These are phyloP conservation scores for Cryptus viduatorius DNA, from an alignment of 2,888 invertebrate genomes.

Conservation along the genomic window DNA sequence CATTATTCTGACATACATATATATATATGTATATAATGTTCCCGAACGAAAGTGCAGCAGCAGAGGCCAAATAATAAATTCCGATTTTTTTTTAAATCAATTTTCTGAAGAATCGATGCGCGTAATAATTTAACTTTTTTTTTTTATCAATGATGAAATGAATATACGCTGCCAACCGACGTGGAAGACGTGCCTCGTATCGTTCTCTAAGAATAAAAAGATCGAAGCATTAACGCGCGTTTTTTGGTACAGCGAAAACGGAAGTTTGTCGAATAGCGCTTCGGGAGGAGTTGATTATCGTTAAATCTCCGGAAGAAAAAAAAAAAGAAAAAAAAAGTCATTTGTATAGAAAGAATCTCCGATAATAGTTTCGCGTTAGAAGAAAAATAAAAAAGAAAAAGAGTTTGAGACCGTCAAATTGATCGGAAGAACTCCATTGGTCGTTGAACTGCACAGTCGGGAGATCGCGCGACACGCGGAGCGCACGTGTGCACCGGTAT, in stretches of 20 bases:
- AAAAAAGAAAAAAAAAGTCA: too few species aligned
- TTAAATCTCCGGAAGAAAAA: slow-evolving; percentile 23
- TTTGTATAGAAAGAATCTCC: background rate
- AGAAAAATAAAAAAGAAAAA: background rate
- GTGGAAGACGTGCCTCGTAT: slow-evolving; percentile 48
- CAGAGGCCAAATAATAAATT: background rate
- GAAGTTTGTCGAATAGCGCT: slow-evolving; percentile 21
- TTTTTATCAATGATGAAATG: background rate
- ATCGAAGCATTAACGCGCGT: background rate
- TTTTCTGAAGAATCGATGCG: slow-evolving; percentile 13
- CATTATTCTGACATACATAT: slow-evolving; percentile 2
- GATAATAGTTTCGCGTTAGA: background rate
- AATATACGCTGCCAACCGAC: slow-evolving; percentile 15
- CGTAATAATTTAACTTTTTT: slow-evolving; percentile 3
- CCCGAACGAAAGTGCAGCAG: background rate
- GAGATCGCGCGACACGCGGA: background rate
- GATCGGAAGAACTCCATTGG: background rate
- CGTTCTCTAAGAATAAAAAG: background rate
- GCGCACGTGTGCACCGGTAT: background rate
- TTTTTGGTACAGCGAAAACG: background rate
- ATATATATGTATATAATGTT: background rate
- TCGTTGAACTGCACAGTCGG: background rate
- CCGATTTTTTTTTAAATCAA: slow-evolving; percentile 13
- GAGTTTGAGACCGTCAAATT: background rate
- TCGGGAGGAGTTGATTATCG: background rate